phyloP scores from a whole-genome alignment of 2,888 invertebrate genomes.

The Sicus ferrugineus region DNA sequence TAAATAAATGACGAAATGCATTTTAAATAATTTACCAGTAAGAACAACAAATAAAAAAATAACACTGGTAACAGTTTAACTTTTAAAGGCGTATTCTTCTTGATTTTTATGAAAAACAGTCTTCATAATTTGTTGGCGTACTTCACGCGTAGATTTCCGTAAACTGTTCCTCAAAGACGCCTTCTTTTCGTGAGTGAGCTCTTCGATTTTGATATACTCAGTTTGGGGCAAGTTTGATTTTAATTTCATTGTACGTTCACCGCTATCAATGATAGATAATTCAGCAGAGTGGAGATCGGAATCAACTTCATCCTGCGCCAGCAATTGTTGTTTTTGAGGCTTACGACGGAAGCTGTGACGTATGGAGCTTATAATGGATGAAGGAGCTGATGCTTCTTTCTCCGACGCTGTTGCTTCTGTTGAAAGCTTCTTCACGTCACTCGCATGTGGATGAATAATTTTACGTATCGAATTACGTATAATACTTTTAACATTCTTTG shows the following conservation, averaged over 20 bases:
- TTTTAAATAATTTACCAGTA: no score
- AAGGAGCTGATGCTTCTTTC: conserved; percentile 16
- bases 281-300: conserved; percentile 42
- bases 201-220: conserved; percentile 54
- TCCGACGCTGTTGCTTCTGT: conserved; percentile 27
- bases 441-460: conserved; percentile 51
- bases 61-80: conserved; percentile 40
- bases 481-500: conserved; percentile 49
- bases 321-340: conserved; percentile 41
- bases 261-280: conserved; percentile 58
- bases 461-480: conserved; percentile 62
- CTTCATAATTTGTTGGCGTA: conserved; percentile 59
- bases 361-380: conserved; percentile 47
- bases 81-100: conserved; percentile 57
- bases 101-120: conserved; percentile 60
- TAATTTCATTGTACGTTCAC: conserved; percentile 58
- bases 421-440: conserved; percentile 12
- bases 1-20: no score
- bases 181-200: conserved; percentile 55
- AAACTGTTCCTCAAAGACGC: conserved; percentile 58
- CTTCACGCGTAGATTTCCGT: conserved; percentile 57
- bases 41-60: no score
- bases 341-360: conserved; percentile 60
- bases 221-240: conserved; percentile 51
- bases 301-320: background rate